These are phyloP conservation scores for Paraescarpia echinospica DNA, from an alignment of 1,140 invertebrate genomes.

Conservation along the genomic window DNA sequence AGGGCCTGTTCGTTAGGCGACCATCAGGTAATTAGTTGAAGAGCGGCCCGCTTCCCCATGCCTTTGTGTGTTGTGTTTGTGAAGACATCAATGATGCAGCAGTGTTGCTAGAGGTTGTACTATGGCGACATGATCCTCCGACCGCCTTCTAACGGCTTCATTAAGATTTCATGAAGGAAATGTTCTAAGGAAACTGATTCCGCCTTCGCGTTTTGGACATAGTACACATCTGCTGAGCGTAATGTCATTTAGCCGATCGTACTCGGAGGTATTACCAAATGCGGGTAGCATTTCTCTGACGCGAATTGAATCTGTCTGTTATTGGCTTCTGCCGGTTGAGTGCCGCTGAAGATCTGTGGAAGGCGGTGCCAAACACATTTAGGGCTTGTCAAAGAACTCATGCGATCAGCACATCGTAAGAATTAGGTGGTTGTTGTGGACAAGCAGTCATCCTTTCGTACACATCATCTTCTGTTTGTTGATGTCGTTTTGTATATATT, in stretches of 20 bases:
- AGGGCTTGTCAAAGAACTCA: not conserved
- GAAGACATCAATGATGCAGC: not conserved
- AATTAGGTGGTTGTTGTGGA: not conserved
- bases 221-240: not conserved
- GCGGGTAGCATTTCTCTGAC: not conserved
- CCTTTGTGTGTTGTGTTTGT: not conserved
- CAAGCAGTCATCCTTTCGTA: not conserved
- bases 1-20: not conserved
- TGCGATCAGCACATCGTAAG: not conserved
- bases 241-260: not conserved
- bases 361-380: not conserved
- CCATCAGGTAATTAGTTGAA: not conserved
- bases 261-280: not conserved
- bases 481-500: not conserved
- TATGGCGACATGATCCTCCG: not conserved
- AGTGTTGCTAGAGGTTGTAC: not conserved
- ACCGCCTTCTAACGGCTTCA: not conserved
- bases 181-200: not conserved
- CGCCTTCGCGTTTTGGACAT: not conserved
- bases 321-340: not conserved
- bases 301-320: not conserved
- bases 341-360: not conserved
- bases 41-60: not conserved
- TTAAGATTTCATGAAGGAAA: conserved; percentile 6
- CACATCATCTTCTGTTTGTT: not conserved